Evolutionary conservation across 2,797 vertebrate species (phyloP).

Genomic region (Poecilia gillii): DNA sequence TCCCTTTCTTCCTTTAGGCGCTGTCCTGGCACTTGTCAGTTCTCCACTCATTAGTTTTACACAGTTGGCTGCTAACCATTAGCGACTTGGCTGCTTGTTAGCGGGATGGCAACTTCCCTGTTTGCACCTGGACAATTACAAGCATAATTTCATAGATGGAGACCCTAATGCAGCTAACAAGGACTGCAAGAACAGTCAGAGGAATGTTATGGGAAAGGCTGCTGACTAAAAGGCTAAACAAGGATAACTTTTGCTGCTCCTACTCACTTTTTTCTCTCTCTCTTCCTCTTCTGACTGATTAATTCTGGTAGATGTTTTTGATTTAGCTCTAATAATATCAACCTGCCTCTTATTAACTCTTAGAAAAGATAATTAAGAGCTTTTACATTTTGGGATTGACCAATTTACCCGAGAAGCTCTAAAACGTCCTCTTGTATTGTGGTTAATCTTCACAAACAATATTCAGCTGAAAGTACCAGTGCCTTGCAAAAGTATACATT

Average conservation of each 20-base stretch:
- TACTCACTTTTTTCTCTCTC: neutral
- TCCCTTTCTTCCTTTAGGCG: conserved; percentile 40
- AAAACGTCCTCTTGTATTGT: conserved; percentile 18
- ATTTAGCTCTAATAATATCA: conserved; percentile 20
- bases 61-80: conserved; percentile 42
- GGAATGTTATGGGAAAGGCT: conserved; percentile 29
- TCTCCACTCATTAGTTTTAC: conserved; percentile 41
- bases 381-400: conserved; percentile 26
- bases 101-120: conserved; percentile 45
- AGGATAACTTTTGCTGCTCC: conserved; percentile 13
- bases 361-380: conserved; percentile 21
- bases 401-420: conserved; percentile 20
- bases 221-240: conserved; percentile 22
- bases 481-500: neutral
- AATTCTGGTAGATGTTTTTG: conserved; percentile 27
- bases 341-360: neutral
- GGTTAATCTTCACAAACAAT: conserved; percentile 39
- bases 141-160: conserved; percentile 49
- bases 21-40: conserved; percentile 28
- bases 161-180: conserved; percentile 55
- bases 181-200: conserved; percentile 19
- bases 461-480: conserved; percentile 3
- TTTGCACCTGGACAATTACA: conserved; percentile 63
- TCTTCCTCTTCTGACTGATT: conserved; percentile 14
- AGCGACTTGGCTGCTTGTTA: conserved; percentile 42